phyloP scores from a whole-genome alignment of 2,113 vertebrate species.

The Hippocampus mohnikei region DNA sequence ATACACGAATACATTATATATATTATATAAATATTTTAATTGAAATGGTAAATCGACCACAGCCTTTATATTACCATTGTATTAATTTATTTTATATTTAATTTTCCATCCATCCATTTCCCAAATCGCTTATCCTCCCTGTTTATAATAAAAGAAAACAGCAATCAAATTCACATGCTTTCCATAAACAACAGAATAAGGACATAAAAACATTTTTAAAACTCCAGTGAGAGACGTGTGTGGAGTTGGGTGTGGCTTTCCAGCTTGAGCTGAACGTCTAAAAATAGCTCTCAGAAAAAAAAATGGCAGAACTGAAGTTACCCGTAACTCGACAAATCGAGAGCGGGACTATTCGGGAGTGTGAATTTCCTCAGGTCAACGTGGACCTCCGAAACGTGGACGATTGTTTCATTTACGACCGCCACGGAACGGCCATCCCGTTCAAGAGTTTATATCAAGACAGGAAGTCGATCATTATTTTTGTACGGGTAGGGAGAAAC shows the following conservation, averaged over 20 bases:
- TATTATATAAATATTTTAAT: too few species aligned
- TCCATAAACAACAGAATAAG: too few species aligned
- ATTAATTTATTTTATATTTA: too few species aligned
- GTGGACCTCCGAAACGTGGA: slow-evolving; percentile 62
- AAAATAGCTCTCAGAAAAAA: slow-evolving; percentile 54
- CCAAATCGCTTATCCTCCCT: too few species aligned
- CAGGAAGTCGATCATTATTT: slow-evolving; percentile 80
- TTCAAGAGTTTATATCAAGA: slow-evolving; percentile 78
- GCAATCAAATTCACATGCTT: too few species aligned
- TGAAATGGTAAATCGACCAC: too few species aligned
- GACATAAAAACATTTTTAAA: not conserved
- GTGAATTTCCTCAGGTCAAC: not conserved
- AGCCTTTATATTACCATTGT: too few species aligned
- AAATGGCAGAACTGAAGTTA: slow-evolving; percentile 48
- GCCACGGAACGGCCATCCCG: slow-evolving; percentile 57
- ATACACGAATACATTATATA: too few species aligned
- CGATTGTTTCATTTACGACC: slow-evolving; percentile 73
- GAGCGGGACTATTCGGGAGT: not conserved
- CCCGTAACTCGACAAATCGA: slow-evolving; percentile 78
- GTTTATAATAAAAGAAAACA: too few species aligned
- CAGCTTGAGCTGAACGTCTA: slow-evolving; percentile 33
- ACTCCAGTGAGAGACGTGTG: not conserved
- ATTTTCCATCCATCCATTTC: too few species aligned
- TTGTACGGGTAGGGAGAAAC: slow-evolving; percentile 81
- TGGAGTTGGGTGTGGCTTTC: slow-evolving; percentile 49